Base-by-base conservation (phyloP, 2,113 vertebrate genomes). In the Phaethornis superciliosus region DNA sequence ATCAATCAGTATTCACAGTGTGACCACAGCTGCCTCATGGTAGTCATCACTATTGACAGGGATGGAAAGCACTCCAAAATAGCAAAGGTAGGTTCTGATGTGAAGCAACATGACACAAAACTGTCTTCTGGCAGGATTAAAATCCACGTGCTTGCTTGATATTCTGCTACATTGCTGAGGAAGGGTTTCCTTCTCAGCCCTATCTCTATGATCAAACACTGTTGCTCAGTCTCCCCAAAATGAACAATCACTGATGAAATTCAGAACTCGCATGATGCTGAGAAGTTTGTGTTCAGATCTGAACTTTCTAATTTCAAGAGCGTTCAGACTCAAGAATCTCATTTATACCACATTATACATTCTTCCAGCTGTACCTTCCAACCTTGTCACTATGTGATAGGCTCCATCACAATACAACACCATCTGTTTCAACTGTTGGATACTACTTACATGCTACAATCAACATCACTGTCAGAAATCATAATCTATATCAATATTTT, bases 401-500 rank as follows among this genome's bases (percentile, higher is more conserved):
- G 74, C 28, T 37, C 42, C 32, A 13, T 65, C 81, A 76, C 5
- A 33, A 20, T 15, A 91, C 55, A 23, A 62, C 26, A 91, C 37
- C 16, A 23, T 37, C 4, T 5, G 55, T 63, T 85, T 92, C 81
- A 85, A 70, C 79, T 85, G 46, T 23, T 65, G 42, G 74, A 77
- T 88, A 88, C 64, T 70, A 64, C 75, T 70, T 55, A 59, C 30
- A 13, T 18, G 47, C 52, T 75, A 86, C 60, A 86, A 46, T 63
- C 84, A 89, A 67, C 85, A 83, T 63, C 93, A 52, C 70, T 82
- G 63, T 85, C 85, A 87, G 71, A 88, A 88, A 89, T 77, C 82
- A 82, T 40, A 88, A 89, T 70, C 76, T 67, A 11, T 60, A 68
- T 84, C 80, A 93, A 70, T 90, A 95, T 83, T 93, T 95, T 58